Percentiles rank a stretch among this genome's conserved stretches.
Conservation (phyloP, 2,888 invertebrate species). For the Ophonus ardosiacus region DNA sequence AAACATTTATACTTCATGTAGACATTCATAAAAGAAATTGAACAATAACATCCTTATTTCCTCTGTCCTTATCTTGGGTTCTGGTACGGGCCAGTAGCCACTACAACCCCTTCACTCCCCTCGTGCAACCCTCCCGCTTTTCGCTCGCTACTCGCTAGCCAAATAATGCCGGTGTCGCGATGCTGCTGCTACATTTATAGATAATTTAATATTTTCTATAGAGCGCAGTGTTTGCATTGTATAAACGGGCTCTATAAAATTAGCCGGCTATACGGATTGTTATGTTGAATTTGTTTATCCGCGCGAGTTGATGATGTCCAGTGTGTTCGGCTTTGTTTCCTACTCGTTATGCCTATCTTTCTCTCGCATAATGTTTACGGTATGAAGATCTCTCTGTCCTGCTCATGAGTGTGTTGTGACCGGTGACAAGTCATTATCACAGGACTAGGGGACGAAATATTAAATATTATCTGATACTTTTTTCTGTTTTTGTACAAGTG, state of each 20-base stretch:
- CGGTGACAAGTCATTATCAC: conserved; percentile 31
- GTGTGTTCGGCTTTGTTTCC: conserved; percentile 38
- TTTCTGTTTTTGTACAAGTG: conserved; percentile 6
- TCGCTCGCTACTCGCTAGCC: not conserved
- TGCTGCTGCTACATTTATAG: conserved; percentile 55
- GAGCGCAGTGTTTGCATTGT: conserved; percentile 49
- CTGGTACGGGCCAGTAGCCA: not conserved
- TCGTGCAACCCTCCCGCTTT: not conserved
- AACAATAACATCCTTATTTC: conserved; percentile 28
- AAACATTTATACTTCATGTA: not conserved
- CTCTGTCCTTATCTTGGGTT: conserved; percentile 23
- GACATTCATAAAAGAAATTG: not conserved
- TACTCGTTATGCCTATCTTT: conserved; percentile 17
- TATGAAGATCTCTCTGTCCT: not conserved
- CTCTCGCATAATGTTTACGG: not conserved
- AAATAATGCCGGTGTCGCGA: conserved; percentile 43
- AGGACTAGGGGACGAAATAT: conserved; percentile 10
- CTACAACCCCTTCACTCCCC: not conserved
- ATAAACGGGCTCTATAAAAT: conserved; percentile 58
- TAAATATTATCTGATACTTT: conserved; percentile 28
- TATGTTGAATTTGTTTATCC: conserved; percentile 61
- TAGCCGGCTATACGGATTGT: conserved; percentile 53
- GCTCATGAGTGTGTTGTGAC: conserved; percentile 16
- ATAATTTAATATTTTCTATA: conserved; percentile 61
- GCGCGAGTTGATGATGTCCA: conserved; percentile 54